Base-by-base conservation (phyloP, 1,140 invertebrate species). In the Penaeus vannamei region DNA sequence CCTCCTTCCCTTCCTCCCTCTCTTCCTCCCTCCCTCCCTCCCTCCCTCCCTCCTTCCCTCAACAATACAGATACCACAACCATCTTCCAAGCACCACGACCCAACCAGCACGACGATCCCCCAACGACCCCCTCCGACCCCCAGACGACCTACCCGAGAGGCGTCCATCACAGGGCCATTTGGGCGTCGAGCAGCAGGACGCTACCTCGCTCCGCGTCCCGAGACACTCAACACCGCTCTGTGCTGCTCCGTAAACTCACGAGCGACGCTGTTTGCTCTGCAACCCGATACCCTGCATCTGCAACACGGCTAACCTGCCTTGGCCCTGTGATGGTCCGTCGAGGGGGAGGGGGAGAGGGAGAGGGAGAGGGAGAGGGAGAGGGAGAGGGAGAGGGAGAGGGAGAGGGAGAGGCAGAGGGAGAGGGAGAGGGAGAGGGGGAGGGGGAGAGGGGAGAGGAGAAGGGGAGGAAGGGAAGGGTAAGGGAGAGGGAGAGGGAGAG, bases 171-270 rank as follows among this genome's bases (percentile, higher is more conserved):
- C 53, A 53, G 36, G 36, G 53, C 53, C 53, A 53, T 53, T 53
- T 53, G 53, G 53, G 53, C 53, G 53, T 8, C 53, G 10, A 14
- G 53, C 10, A 53, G 12, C 53, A 53, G 53, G 53, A 10, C 1
- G 53, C 53, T 53, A 10, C 53, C 53, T 53, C 53, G 17, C 12
- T 8, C 53, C 53, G 53, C 12, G 69, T 26, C 84, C 22, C 23
- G 79, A 26, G 36, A 72, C 84, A 60, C 84, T 85, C 46, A 85
- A 72, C 46, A 66, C 36, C 5, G 53, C 69, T 85, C 84, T 85
- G 69, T 85, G 69, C 53, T 85, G 84, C 84, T 60, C 46, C 84
- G 69, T 85, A 85, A 77, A 77, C 84, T 85, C 84, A 85, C 84
- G 84, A 85, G 84, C 84, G n/a, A 60, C 69, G 29, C 69, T 85